Conservation (phyloP, 2,113 vertebrate species). For the Glaucidium brasilianum region DNA sequence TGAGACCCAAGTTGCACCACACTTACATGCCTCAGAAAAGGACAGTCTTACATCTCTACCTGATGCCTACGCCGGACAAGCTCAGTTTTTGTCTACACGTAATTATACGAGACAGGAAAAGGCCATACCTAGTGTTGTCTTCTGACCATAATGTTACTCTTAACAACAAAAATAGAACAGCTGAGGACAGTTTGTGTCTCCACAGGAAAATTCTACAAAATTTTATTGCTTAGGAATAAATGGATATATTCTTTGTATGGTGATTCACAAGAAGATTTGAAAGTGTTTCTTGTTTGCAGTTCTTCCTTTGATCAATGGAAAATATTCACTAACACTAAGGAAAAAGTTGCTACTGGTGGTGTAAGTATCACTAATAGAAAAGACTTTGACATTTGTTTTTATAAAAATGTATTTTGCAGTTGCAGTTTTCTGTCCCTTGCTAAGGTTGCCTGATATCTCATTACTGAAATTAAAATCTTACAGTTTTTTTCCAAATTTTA, state of each 20-base stretch:
- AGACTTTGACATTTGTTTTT: background rate
- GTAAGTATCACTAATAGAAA: conserved; percentile 30
- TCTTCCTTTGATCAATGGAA: background rate
- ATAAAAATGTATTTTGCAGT: background rate
- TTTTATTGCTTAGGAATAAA: background rate
- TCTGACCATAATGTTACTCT: background rate
- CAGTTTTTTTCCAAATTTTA: background rate
- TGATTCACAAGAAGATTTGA: background rate
- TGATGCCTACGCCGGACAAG: background rate
- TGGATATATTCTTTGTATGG: background rate
- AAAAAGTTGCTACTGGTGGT: conserved; percentile 40
- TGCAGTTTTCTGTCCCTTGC: background rate
- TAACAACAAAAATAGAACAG: background rate
- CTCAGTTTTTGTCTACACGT: background rate
- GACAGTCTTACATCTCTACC: background rate
- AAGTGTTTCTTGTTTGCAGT: conserved; percentile 32
- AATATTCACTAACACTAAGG: conserved; percentile 21
- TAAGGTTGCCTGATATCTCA: background rate
- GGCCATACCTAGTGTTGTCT: background rate
- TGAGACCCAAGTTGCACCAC: background rate
- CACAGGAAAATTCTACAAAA: background rate
- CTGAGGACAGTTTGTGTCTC: background rate
- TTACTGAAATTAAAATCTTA: background rate
- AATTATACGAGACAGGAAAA: background rate
- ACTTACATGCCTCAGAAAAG: background rate